A percentile compares a stretch with the other conserved stretches of the same genome.
Conservation (phyloP, 1,140 invertebrate species). For the Popillia japonica region DNA sequence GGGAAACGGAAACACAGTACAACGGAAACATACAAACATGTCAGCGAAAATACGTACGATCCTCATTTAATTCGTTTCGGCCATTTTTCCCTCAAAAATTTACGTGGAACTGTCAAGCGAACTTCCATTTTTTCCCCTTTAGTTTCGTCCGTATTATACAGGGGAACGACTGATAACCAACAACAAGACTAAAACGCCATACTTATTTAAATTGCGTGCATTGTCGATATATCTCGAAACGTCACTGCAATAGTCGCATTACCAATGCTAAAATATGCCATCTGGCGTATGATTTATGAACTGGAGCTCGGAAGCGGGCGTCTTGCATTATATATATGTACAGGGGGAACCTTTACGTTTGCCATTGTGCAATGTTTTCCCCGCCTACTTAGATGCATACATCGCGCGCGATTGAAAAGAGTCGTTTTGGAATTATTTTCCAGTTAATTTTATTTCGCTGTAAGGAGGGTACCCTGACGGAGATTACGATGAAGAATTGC, state of each 20-base stretch:
- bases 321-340: not conserved
- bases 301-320: not conserved
- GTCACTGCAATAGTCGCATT: constrained; percentile 4
- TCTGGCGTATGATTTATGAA: constrained; percentile 33
- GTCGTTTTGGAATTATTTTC: not conserved
- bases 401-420: not conserved
- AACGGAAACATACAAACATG: constrained; percentile 20
- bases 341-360: not conserved
- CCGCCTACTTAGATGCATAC: constrained; percentile 7
- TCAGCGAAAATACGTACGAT: not conserved
- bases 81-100: not conserved
- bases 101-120: not conserved
- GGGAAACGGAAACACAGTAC: not conserved
- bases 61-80: not conserved
- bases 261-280: constrained; percentile 31
- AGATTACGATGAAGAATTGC: no score
- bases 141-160: not conserved
- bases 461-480: no score
- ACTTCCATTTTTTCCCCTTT: not conserved
- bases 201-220: constrained; percentile 1
- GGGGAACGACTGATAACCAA: not conserved
- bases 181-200: not conserved
- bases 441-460: no score
- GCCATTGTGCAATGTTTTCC: not conserved
- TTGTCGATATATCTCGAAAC: constrained; percentile 24